A percentile compares a stretch with the other conserved stretches of the same genome.
Conservation (phyloP, 2,113 vertebrate species). For the Neotragus moschatus region DNA sequence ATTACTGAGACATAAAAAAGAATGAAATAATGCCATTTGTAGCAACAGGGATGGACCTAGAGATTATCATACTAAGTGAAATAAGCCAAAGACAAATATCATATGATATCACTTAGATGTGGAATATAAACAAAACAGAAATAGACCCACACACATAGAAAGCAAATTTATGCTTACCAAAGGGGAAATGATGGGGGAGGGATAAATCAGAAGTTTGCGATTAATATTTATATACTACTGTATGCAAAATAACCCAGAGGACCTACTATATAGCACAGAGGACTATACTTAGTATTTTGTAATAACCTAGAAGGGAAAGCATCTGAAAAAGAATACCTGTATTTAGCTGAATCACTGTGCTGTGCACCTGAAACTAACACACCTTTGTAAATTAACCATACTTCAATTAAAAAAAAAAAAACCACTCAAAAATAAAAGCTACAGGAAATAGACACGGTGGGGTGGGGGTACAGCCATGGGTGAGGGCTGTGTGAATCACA, state of each 20-base stretch:
- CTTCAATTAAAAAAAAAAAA: background rate
- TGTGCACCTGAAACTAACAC: background rate
- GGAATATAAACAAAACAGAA: background rate
- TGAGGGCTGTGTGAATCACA: rapidly evolving
- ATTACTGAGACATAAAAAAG: background rate
- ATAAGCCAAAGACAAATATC: background rate
- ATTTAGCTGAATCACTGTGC: background rate
- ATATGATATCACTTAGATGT: background rate
- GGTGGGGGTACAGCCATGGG: background rate
- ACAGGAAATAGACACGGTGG: background rate
- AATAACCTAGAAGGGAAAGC: background rate
- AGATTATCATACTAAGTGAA: background rate
- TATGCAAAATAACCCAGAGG: background rate
- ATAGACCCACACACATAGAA: background rate
- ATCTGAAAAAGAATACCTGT: background rate
- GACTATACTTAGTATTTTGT: background rate
- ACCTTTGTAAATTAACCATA: background rate
- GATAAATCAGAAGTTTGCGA: background rate
- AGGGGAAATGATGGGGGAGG: background rate
- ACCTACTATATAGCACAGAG: background rate
- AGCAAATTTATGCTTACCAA: background rate
- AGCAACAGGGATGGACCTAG: background rate
- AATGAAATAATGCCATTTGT: background rate
- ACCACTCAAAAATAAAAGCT: background rate
- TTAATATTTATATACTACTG: background rate